These are phyloP conservation scores for Epistrophe eligans DNA, from an alignment of 2,888 invertebrate species.

Conservation along the genomic window DNA sequence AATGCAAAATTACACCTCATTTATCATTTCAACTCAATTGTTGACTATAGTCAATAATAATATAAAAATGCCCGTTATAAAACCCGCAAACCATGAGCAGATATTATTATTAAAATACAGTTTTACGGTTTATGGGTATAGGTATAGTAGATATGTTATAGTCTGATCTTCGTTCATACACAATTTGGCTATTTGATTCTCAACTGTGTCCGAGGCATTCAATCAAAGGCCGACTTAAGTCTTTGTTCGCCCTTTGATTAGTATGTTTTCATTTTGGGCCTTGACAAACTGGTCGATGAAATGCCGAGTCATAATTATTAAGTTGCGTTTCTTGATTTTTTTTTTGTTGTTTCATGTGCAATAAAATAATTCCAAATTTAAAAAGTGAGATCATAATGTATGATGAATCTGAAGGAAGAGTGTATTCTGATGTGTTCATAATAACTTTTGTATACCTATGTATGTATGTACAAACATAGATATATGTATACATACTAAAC, in stretches of 20 bases:
- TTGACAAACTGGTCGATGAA: neutral
- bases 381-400: neutral
- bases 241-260: neutral
- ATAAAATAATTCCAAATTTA: neutral
- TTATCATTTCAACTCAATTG: neutral
- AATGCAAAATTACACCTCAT: neutral
- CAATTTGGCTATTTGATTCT: neutral
- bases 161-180: neutral
- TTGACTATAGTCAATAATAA: neutral
- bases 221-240: neutral
- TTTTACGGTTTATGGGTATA: neutral
- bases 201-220: neutral
- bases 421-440: neutral
- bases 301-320: neutral
- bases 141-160: neutral
- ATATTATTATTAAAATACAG: neutral
- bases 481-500: too few species aligned
- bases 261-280: neutral
- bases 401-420: neutral
- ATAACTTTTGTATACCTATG: neutral
- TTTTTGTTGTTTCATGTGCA: neutral
- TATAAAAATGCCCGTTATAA: neutral
- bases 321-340: neutral
- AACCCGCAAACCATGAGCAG: neutral
- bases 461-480: neutral